A percentile compares a stretch with the other conserved stretches of the same genome.
phyloP scores from a whole-genome alignment of 2,888 invertebrate genomes.

The Drosophila tripunctata region DNA sequence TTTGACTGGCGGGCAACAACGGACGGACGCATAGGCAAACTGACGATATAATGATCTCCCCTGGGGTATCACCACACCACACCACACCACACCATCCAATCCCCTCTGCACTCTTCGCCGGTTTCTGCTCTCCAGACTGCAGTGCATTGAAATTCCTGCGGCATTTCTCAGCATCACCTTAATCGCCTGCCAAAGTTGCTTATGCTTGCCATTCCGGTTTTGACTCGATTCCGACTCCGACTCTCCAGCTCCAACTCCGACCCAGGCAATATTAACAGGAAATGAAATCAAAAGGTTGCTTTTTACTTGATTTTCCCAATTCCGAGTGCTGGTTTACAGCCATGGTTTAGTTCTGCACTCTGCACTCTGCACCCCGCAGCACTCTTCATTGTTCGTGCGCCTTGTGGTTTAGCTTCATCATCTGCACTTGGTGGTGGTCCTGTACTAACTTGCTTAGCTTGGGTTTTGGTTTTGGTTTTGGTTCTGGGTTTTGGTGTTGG shows the following conservation, averaged over 20 bases:
- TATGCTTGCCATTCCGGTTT: constrained; percentile 59
- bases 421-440: constrained; percentile 68
- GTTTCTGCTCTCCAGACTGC: constrained; percentile 19
- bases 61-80: constrained; percentile 44
- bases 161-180: constrained; percentile 76
- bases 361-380: constrained; percentile 14
- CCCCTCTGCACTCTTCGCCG: not conserved
- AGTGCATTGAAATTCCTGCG: constrained; percentile 73
- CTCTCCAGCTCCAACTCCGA: constrained; percentile 2
- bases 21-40: constrained; percentile 52
- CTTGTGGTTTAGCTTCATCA: constrained; percentile 74
- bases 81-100: not conserved
- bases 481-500: too few species aligned
- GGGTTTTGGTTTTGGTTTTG: constrained; percentile 5
- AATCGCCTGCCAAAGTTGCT: constrained; percentile 78
- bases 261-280: constrained; percentile 75
- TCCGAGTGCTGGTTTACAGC: constrained; percentile 39
- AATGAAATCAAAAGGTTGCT: constrained; percentile 79
- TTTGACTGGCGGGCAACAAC: constrained; percentile 3
- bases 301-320: constrained; percentile 76
- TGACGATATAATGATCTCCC: constrained; percentile 78
- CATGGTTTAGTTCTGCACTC: too few species aligned
- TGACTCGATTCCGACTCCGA: constrained; percentile 14
- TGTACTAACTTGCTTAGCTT: constrained; percentile 58
- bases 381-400: constrained; percentile 61